Evolutionary conservation across 1,140 invertebrate genomes (phyloP).

Genomic region (Nylanderia fulva): DNA sequence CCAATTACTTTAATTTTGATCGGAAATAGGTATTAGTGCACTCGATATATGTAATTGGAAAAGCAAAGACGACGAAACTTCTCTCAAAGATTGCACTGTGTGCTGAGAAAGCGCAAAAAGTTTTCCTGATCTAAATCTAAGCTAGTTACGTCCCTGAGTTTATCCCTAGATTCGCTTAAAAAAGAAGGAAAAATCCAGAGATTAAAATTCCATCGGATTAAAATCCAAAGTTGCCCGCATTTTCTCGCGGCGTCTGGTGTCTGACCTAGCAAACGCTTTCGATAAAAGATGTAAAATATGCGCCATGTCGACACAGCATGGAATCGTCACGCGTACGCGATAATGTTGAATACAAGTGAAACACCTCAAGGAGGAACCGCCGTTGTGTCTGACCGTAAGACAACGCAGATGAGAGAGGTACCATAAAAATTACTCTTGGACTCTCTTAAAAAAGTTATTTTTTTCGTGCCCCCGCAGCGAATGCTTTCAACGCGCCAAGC

Average conservation of each 20-base stretch:
- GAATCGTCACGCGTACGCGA: slow-evolving; percentile 20
- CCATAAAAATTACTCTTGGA: slow-evolving; percentile 63
- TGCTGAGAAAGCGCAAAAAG: not conserved
- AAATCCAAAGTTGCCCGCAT: slow-evolving; percentile 34
- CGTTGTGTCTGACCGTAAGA: not conserved
- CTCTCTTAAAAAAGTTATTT: slow-evolving; percentile 25
- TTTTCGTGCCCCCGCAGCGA: slow-evolving; percentile 9
- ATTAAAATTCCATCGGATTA: slow-evolving; percentile 60
- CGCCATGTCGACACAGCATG: not conserved
- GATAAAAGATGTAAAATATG: slow-evolving; percentile 46
- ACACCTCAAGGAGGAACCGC: not conserved
- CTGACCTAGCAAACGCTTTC: not conserved
- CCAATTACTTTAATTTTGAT: too few species aligned
- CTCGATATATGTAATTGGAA: not conserved
- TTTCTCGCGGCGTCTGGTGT: slow-evolving; percentile 34
- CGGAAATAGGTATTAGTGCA: not conserved
- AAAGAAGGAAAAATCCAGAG: slow-evolving; percentile 3
- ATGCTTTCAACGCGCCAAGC: slow-evolving; percentile 31
- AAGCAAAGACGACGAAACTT: not conserved
- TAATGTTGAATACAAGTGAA: slow-evolving; percentile 3
- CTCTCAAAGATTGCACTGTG: not conserved
- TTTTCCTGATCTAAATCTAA: slow-evolving; percentile 5
- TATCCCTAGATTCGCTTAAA: not conserved
- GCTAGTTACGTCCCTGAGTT: slow-evolving; percentile 1
- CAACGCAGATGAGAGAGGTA: not conserved